Evolutionary conservation across 2,797 vertebrate species (phyloP), one percentile per base, ranked within the genome.

Genomic region (Trematomus bernacchii): DNA sequence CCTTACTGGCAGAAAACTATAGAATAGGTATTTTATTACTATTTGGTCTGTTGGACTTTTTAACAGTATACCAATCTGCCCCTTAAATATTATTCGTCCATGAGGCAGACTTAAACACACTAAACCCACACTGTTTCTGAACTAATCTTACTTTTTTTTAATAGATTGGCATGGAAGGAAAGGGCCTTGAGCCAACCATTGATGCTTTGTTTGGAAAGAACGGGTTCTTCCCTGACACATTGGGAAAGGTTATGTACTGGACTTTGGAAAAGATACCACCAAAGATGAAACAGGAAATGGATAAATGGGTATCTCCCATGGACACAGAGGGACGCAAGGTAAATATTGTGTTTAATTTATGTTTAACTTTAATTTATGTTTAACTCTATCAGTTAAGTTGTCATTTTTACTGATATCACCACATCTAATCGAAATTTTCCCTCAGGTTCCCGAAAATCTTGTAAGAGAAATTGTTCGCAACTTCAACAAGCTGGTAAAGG

Each of bases 201-300:
- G 97, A 98, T 68, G 95, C 96, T 18, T 79, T 99, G 78, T 99
- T 99, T 86, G 98, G 98, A 88, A 92, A 96, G 69, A 94, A 95
- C 13, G 98, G 98, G 2, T 98, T 99, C 90, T 98, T 99, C 92
- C 98, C 97, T 15, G 96, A 99, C 76, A 95, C 94, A 9, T 82
- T 96, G 78, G 95, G 90, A 87, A 98, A 96, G 81, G 92, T 96
- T 77, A 83, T 98, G 83, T 99, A 98, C 82, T 99, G 96, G 97
- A 88, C 92, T 71, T 92, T 96, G 0, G 95, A 96, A 63, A 96
- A 92, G 87, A 93, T 98, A 76, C 95, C 97, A 81, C 83, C 92
- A 50, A 71, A 84, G 19, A 75, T 98, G 82, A 96, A 94, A 80
- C 93, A 96, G 68, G 85, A 93, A 27, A 93, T 99, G 71, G 91